Evolutionary conservation across 2,113 vertebrate species (phyloP), one percentile per base, ranked within the genome.

Genomic region (Zapus hudsonius): DNA sequence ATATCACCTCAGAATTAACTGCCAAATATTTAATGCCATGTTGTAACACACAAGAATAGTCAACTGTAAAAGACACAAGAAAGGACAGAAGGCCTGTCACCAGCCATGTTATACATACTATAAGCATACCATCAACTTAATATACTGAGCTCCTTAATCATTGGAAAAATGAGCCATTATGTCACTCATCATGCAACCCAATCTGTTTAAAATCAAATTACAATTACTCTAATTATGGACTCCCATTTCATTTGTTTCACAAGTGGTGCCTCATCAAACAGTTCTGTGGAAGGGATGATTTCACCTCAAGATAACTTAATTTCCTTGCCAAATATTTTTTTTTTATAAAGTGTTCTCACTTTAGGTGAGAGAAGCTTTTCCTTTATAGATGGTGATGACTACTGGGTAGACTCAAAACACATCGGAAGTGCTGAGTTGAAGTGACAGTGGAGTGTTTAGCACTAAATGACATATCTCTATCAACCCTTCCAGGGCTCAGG

Each of bases 201-300:
- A 90, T 20, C 47, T 79, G 69, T 33, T 94, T 83, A 92, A 90
- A 90, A 95, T 91, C 75, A 96, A 94, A 90, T 95, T 83, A 87
- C 6, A 91, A 70, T 91, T 76, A 87, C 15, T 94, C 36, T 91
- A 91, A 91, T 82, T 91, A 86, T 29, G 64, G 55, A 42, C 52
- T 8, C 87, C 52, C 27, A 80, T 82, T 95, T 92, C 69, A 89
- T 92, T 78, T 84, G 79, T 92, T 91, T 91, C 78, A 83, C 66
- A 94, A 91, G 69, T 42, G 55, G 73, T 83, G 29, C 91, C 78
- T 94, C 92, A 86, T 75, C 89, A 86, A 84, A 95, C 75, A 92
- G 87, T 90, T 84, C 29, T 67, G 57, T n/a, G 36, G 79, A 87
- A 59, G 27, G 59, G 86, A 84, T 44, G 16, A 90, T 42, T 79